Percentiles rank a stretch among this genome's conserved stretches.
phyloP scores from a whole-genome alignment of 2,113 vertebrate species.

The Serranochromis macrocephalus region DNA sequence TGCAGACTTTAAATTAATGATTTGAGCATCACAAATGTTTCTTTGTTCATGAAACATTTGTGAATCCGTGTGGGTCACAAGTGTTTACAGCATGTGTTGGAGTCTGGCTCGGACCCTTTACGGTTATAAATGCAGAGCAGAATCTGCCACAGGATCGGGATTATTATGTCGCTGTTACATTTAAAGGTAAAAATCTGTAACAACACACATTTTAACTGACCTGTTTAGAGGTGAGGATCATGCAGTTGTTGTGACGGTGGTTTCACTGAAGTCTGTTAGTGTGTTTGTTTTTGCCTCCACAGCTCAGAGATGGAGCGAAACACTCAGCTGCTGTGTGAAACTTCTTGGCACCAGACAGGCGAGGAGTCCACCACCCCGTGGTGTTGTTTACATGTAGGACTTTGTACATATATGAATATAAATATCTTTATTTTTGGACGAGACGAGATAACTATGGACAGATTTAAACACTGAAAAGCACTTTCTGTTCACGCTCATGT shows the following conservation, averaged over 20 bases:
- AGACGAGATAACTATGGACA: neutral
- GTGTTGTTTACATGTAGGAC: conserved; percentile 64
- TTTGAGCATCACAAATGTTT: neutral
- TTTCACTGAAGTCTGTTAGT: neutral
- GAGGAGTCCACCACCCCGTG: neutral
- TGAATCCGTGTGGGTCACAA: neutral
- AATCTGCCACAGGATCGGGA: neutral
- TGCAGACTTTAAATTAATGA: neutral
- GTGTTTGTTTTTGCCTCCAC: conserved; percentile 32
- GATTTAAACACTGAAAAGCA: conserved; percentile 42
- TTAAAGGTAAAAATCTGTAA: neutral
- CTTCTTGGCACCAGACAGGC: neutral
- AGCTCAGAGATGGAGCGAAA: conserved; percentile 77
- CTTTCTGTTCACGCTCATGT: conserved; percentile 56
- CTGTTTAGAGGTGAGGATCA: neutral
- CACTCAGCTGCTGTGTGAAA: conserved; percentile 42
- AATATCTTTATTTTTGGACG: conserved; percentile 32
- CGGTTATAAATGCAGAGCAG: neutral
- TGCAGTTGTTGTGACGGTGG: neutral
- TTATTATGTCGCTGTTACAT: neutral
- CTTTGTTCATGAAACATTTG: neutral
- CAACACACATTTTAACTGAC: neutral
- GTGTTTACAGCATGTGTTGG: neutral
- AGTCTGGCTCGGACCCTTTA: neutral
- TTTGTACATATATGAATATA: conserved; percentile 30